Evolutionary conservation across 2,888 invertebrate genomes (phyloP).

Genomic region (Brachynemurus nebulosus): DNA sequence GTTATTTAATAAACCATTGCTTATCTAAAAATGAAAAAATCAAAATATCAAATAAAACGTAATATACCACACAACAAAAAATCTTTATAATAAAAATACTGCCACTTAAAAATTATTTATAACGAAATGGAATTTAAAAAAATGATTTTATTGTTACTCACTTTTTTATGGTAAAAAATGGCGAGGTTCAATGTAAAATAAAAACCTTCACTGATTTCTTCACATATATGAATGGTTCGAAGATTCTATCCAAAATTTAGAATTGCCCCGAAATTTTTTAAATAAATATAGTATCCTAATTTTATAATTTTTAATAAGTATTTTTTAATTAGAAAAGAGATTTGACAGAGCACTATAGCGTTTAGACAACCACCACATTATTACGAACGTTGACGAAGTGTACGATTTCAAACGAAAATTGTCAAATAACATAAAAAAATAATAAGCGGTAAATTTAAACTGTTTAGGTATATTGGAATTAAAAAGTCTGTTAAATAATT

Average conservation of each 20-base stretch:
- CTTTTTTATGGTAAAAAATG: slow-evolving; percentile 1
- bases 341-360: slow-evolving; percentile 3
- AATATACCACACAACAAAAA: neutral
- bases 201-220: neutral
- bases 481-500: no score
- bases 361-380: slow-evolving; percentile 1
- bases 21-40: neutral
- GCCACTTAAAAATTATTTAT: no score
- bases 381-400: neutral
- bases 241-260: neutral
- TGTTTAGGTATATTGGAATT: no score
- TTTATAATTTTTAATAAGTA: neutral
- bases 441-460: no score
- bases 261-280: neutral
- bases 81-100: no score
- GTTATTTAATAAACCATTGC: slow-evolving; percentile 13
- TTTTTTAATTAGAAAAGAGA: neutral
- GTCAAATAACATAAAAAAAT: no score
- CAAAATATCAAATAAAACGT: neutral
- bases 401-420: neutral
- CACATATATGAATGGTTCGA: neutral
- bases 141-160: no score
- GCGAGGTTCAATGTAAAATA: neutral
- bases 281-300: neutral
- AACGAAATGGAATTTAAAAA: no score